Conservation (phyloP, 1,140 invertebrate genomes). For the Zeugodacus cucurbitae region DNA sequence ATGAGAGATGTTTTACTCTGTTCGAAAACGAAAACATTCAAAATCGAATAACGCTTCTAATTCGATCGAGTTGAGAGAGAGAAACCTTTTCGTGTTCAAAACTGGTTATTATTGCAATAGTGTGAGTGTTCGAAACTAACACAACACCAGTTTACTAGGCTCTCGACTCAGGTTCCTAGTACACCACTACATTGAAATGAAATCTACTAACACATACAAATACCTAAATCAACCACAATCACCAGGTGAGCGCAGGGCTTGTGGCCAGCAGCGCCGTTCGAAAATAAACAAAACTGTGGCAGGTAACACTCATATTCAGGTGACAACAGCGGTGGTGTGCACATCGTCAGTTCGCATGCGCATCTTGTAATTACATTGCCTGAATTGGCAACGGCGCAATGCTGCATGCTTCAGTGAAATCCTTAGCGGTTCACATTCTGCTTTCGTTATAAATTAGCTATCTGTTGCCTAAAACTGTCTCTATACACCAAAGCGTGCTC, state of each 20-base stretch:
- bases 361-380: neutral
- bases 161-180: neutral
- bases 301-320: neutral
- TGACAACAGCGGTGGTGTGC: neutral
- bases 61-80: neutral
- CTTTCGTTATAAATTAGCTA: neutral
- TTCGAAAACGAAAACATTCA: neutral
- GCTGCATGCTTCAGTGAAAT: neutral
- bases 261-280: neutral
- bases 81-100: neutral
- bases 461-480: neutral
- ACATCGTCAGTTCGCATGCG: conserved; percentile 13
- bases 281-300: neutral
- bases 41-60: neutral
- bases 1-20: neutral
- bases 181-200: neutral
- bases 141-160: neutral
- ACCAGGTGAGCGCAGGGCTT: neutral
- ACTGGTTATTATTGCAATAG: neutral
- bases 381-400: neutral
- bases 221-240: neutral
- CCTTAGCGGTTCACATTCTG: neutral
- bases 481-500: neutral
- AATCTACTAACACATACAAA: conserved; percentile 7
- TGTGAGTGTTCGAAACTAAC: conserved; percentile 24